phyloP scores from a whole-genome alignment of 2,797 vertebrate species.

The Siniperca scherzeri region DNA sequence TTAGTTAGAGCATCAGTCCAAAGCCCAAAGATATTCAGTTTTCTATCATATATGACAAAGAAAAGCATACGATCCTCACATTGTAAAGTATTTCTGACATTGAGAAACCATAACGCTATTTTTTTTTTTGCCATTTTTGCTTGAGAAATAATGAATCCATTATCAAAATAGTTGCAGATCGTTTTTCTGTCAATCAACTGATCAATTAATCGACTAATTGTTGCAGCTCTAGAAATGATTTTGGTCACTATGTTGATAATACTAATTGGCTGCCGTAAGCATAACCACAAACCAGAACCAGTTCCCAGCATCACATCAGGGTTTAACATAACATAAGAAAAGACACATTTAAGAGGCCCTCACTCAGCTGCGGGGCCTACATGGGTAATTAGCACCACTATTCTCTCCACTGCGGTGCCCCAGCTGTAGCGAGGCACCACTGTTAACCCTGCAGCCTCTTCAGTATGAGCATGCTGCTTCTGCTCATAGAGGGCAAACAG shows the following conservation, averaged over 20 bases:
- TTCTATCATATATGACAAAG: background rate
- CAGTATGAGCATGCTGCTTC: slow-evolving; percentile 21
- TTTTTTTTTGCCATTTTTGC: background rate
- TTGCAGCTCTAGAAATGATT: background rate
- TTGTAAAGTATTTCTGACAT: no score
- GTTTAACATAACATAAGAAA: background rate
- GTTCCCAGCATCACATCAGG: slow-evolving; percentile 6
- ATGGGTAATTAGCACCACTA: slow-evolving; percentile 43
- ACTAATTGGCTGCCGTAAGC: background rate
- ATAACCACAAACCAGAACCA: slow-evolving; percentile 4
- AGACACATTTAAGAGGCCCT: background rate
- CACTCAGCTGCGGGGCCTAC: slow-evolving; percentile 28
- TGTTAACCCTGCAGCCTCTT: slow-evolving; percentile 55
- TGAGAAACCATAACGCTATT: background rate
- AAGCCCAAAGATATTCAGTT: background rate
- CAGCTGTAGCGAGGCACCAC: slow-evolving; percentile 49
- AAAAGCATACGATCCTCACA: background rate
- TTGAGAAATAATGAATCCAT: background rate
- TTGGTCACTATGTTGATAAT: background rate
- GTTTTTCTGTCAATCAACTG: background rate
- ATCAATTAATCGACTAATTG: background rate
- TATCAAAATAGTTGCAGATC: background rate
- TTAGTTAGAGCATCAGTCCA: background rate
- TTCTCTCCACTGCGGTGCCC: slow-evolving; percentile 35
- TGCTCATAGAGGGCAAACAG: slow-evolving; percentile 38